Base-by-base conservation (phyloP, 2,113 vertebrate species). In the Anas platyrhynchos region DNA sequence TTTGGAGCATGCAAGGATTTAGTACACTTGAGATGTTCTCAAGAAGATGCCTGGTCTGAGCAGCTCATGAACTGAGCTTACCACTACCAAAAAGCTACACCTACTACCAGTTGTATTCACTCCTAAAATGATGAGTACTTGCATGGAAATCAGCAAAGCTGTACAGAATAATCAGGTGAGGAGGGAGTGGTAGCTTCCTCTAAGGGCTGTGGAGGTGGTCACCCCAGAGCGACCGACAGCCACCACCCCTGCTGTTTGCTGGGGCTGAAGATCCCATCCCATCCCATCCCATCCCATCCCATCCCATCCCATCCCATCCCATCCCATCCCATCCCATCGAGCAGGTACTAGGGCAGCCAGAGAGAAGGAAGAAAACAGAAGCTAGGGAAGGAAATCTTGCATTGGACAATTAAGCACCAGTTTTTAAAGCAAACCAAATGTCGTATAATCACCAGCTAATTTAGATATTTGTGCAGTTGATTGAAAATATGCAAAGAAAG, bases 401-500 rank as follows among this genome's bases (percentile, higher is more conserved):
- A 34, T 54, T 67, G 76, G 61, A 36, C 86, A 78, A 86, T 31
- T 90, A 95, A 93, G 92, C 94, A 56, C 18, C 58, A 68, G 34
- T 31, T 88, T 86, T 80, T 77, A 50, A 88, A 88, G 79, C 58
- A 86, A 95, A 86, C 46, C 36, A 71, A 96, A 83, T 43, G 65
- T 63, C 3, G 0, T 59, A 36, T 96, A 94, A 96, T 95, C 80
- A 96, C 61, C 81, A 95, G 81, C 65, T 95, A 92, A 96, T 97
- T 96, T 95, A 95, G 91, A 44, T 95, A 97, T 94, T 97, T 95
- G 93, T 91, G 94, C 48, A 61, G 80, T 56, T 93, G 95, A 97
- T 93, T 95, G 91, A 93, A 97, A 95, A 93, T 94, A 95, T 93
- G 94, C 95, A 94, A 86, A 93, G 92, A 96, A 97, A 95, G 91